Conservation (phyloP, 2,797 vertebrate species). For the Aldrovandia affinis region DNA sequence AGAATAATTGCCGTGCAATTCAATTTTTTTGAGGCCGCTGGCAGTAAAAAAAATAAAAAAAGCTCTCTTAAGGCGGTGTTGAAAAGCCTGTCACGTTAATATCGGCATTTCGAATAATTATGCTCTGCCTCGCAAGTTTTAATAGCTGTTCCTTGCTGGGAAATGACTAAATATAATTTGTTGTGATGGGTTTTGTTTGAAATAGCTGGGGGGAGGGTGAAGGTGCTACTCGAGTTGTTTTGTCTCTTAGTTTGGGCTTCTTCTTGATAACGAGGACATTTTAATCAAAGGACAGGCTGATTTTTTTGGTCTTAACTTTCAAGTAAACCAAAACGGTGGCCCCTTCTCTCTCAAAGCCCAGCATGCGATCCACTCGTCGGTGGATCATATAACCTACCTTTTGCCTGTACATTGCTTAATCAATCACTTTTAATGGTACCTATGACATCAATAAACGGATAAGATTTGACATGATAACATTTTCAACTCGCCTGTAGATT, state of each 20-base stretch:
- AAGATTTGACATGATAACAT: no score
- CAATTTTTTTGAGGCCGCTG: background rate
- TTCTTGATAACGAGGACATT: background rate
- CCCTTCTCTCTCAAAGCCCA: background rate
- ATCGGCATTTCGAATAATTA: conserved; percentile 57
- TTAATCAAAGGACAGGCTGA: background rate
- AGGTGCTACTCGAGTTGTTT: no score
- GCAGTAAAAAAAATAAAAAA: background rate
- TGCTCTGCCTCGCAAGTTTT: conserved; percentile 65
- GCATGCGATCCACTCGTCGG: background rate
- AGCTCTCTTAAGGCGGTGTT: background rate
- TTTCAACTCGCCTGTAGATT: background rate
- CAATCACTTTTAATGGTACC: background rate
- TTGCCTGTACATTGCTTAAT: background rate
- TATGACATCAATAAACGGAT: background rate
- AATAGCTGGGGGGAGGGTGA: conserved; percentile 49
- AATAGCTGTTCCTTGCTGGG: conserved; percentile 60
- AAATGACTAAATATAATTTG: conserved; percentile 62
- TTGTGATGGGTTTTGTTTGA: conserved; percentile 57
- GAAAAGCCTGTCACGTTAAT: conserved; percentile 8
- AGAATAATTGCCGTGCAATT: background rate
- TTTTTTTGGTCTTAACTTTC: background rate
- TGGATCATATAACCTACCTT: background rate
- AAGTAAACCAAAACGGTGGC: background rate
- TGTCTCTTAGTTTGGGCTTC: background rate